phyloP scores from a whole-genome alignment of 2,888 invertebrate species.

The Diabrotica balteata region DNA sequence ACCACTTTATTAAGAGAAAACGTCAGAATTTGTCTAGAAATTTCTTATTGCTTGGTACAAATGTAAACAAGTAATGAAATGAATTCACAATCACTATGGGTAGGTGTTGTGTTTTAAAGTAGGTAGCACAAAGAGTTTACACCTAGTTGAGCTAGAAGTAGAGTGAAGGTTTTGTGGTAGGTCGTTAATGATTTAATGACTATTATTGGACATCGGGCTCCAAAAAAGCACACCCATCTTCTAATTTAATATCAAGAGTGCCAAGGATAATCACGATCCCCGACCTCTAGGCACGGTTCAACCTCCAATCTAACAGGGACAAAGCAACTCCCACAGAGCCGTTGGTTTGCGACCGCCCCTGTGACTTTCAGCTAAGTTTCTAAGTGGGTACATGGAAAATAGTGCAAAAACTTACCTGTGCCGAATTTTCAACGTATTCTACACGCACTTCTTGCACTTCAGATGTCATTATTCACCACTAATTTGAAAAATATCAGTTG shows the following conservation, averaged over 20 bases:
- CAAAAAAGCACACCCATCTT: slow-evolving; percentile 36
- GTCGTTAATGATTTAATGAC: slow-evolving; percentile 18
- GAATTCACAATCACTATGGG: too few species aligned
- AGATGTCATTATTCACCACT: slow-evolving; percentile 40
- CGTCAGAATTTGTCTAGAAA: too few species aligned
- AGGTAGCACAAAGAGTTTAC: too few species aligned
- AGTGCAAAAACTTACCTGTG: slow-evolving; percentile 48
- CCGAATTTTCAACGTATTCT: slow-evolving; percentile 52
- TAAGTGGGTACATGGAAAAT: slow-evolving; percentile 29
- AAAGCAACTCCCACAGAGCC: slow-evolving; percentile 50
- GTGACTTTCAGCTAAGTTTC: slow-evolving; percentile 24
- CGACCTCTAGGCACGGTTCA: slow-evolving; percentile 50
- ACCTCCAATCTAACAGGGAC: slow-evolving; percentile 51
- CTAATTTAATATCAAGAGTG: slow-evolving; percentile 36
- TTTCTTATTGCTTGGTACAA: too few species aligned
- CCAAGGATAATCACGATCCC: slow-evolving; percentile 37
- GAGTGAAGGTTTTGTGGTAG: background rate
- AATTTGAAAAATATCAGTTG: slow-evolving; percentile 34
- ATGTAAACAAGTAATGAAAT: too few species aligned
- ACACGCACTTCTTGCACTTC: slow-evolving; percentile 48
- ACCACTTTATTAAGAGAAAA: too few species aligned
- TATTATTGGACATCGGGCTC: slow-evolving; percentile 37
- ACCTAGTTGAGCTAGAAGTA: too few species aligned
- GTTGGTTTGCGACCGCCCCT: slow-evolving; percentile 48
- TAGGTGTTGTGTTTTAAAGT: too few species aligned